Conservation (phyloP, 1,140 invertebrate species). For the Neelides sp. region DNA sequence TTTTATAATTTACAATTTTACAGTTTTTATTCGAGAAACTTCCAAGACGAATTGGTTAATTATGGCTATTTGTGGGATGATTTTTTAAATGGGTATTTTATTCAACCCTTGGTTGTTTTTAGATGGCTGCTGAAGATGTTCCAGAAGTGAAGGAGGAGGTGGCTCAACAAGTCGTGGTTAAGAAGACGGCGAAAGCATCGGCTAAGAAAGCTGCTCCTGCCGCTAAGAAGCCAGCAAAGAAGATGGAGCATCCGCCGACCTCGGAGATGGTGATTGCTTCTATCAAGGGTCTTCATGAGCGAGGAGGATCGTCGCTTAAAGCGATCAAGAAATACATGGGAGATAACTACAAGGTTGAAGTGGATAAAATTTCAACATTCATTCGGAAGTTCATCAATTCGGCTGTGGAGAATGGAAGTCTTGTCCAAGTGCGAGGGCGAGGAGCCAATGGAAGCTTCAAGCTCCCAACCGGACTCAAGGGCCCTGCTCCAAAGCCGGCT, state of each 20-base stretch:
- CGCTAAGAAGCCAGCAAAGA: background rate
- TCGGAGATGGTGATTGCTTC: constrained; percentile 34
- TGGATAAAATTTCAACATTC: constrained; percentile 20
- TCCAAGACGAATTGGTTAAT: no score
- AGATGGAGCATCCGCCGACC: constrained; percentile 32
- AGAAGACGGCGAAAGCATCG: no score
- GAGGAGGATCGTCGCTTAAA: constrained; percentile 17
- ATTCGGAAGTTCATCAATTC: constrained; percentile 31
- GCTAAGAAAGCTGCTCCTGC: no score
- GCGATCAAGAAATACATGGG: constrained; percentile 33
- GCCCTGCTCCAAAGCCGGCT: no score
- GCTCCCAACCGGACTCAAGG: constrained; percentile 7
- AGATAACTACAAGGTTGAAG: constrained; percentile 31
- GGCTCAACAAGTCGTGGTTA: no score
- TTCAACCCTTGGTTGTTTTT: no score
- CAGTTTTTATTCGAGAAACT: no score
- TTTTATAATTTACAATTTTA: no score
- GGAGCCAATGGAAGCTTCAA: constrained; percentile 31
- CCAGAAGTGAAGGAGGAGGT: no score
- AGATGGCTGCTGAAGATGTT: no score
- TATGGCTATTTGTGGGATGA: no score
- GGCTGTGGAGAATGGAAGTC: constrained; percentile 24
- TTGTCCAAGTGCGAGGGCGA: constrained; percentile 31
- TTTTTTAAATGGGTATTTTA: no score
- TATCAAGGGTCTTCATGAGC: constrained; percentile 32